Percentiles rank a stretch among this genome's conserved stretches.
Conservation (phyloP, 2,888 invertebrate genomes). For the Bhutanitis thaidina region DNA sequence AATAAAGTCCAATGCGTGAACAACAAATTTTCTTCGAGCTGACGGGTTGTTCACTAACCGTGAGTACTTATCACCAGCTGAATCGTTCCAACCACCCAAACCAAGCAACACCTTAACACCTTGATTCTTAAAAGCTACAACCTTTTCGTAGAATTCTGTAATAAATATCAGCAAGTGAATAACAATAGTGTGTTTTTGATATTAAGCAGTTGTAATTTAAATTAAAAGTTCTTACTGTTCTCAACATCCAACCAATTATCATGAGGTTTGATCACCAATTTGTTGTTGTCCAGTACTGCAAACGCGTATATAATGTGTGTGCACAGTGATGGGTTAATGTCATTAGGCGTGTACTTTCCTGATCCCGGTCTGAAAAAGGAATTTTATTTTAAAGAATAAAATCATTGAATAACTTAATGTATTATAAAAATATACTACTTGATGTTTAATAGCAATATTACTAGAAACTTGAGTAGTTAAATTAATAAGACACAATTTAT, state of each 20-base stretch:
- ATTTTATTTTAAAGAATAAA: background rate
- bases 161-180: slow-evolving; percentile 21
- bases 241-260: slow-evolving; percentile 94
- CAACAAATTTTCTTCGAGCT: slow-evolving; percentile 86
- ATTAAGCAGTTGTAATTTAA: background rate
- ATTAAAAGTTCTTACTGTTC: slow-evolving; percentile 82
- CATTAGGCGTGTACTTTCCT: slow-evolving; percentile 89
- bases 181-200: background rate
- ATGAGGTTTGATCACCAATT: slow-evolving; percentile 89
- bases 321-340: slow-evolving; percentile 91
- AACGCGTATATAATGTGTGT: slow-evolving; percentile 96
- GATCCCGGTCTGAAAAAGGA: slow-evolving; percentile 81
- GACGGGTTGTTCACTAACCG: slow-evolving; percentile 86
- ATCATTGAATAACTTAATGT: too few relatives aligned
- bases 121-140: slow-evolving; percentile 84
- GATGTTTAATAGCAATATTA: too few relatives aligned
- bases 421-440: too few relatives aligned
- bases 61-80: slow-evolving; percentile 93
- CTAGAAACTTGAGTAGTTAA: too few relatives aligned
- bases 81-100: slow-evolving; percentile 97
- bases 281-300: slow-evolving; percentile 89
- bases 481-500: too few relatives aligned
- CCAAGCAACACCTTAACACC: slow-evolving; percentile 91
- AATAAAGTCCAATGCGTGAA: slow-evolving; percentile 88
- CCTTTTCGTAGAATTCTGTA: slow-evolving; percentile 91